A percentile compares a stretch with the other conserved stretches of the same genome.
Conservation (phyloP, 2,113 vertebrate species). For the Elaphurus davidianus region DNA sequence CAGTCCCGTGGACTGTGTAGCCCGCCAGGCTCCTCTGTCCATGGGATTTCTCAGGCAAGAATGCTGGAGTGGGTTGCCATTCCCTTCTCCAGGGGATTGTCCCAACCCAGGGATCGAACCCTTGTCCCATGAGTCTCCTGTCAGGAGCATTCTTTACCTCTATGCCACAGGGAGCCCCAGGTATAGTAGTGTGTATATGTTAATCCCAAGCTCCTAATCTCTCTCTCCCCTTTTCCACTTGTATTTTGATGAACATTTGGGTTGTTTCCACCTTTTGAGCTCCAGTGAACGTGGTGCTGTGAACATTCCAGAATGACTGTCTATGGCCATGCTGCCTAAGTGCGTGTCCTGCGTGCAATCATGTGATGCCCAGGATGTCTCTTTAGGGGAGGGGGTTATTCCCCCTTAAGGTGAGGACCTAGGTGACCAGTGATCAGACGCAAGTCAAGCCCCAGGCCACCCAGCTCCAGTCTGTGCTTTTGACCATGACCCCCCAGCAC, state of each 20-base stretch:
- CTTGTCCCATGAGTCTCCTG: not conserved
- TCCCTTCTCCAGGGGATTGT: not conserved
- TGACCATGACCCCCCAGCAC: not conserved
- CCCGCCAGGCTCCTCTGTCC: not conserved
- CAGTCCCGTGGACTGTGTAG: not conserved
- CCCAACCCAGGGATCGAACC: not conserved
- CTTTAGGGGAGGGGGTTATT: not conserved
- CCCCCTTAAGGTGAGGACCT: not conserved
- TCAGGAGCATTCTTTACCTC: not conserved
- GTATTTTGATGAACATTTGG: not conserved
- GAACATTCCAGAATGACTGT: not conserved
- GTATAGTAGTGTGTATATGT: not conserved
- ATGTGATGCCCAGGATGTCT: accelerated
- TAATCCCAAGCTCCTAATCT: not conserved
- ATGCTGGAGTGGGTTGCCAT: not conserved
- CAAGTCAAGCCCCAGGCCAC: not conserved
- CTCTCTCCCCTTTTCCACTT: not conserved
- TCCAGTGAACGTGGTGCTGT: accelerated
- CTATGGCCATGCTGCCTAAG: accelerated
- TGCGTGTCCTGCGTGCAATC: accelerated
- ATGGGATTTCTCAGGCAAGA: not conserved
- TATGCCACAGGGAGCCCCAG: not conserved
- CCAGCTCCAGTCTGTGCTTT: not conserved
- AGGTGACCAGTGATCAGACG: not conserved
- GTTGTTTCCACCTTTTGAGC: not conserved